Evolutionary conservation across 2,113 vertebrate species (phyloP), one percentile per base, ranked within the genome.

Genomic region (Cathartes aura): DNA sequence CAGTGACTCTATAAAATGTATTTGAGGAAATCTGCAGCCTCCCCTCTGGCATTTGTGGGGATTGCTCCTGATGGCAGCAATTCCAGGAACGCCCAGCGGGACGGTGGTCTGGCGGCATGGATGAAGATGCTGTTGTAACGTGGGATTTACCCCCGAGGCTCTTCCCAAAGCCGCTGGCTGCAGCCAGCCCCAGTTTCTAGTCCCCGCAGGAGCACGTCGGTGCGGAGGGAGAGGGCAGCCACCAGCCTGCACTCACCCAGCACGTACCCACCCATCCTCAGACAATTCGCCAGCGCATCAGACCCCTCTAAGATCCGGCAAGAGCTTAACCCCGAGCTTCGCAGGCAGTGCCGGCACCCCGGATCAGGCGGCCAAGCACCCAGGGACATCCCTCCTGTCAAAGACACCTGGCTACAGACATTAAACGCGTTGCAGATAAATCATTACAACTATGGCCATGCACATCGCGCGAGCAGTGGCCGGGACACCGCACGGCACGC

Each of bases 381-480:
- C 52, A 20, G 17, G 52, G 73, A 63, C 58, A 59, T 6, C 29
- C 19, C 6, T 18, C 17, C 30, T 66, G 50, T 42, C 62, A 45
- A 20, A 64, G 36, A 18, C 43, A 50, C 50, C 48, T 47, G 23
- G 24, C 45, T 34, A 12, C 60, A 48, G 87, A 23, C 16, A 8
- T 4, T 5, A 32, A 9, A 22, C 3, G 1, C 29, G 21, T 18
- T 8, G 26, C 29, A 53, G 38, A 48, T 24, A 36, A 43, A 63
- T 64, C 7, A 0, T 22, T 5, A 11, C 10, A 7, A 9, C 59
- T 21, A 8, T 8, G 42, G 18, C 58, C 34, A 3, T 3, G 47
- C 36, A 5, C 34, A 11, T 68, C 0, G 0, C 5, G 7, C 0
- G 12, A 84, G 53, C 63, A 7, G 23, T 1, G 5, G 15, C 63